Evolutionary conservation across 1,140 invertebrate genomes (phyloP).

Genomic region (Semibalanus balanoides): DNA sequence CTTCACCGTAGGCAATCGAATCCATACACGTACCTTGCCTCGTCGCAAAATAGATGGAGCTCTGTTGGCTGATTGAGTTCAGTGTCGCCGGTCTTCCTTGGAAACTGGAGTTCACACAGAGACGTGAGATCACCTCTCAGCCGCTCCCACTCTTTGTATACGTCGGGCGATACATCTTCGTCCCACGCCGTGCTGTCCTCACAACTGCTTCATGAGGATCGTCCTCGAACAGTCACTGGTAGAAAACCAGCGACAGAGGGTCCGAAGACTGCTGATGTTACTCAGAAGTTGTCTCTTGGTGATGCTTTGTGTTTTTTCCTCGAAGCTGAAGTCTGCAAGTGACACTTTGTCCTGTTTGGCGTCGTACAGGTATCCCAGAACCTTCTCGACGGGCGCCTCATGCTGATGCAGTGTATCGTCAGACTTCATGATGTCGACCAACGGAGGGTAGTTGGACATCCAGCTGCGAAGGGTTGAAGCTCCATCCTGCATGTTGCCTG

Average conservation of each 20-base stretch:
- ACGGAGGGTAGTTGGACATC: no score
- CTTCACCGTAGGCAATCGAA: not conserved
- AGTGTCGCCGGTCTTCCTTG: not conserved
- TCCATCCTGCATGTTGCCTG: not conserved
- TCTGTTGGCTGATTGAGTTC: not conserved
- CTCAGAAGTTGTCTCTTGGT: not conserved
- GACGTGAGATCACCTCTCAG: not conserved
- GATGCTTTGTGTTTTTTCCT: not conserved
- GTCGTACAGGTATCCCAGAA: no score
- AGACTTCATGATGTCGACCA: no score
- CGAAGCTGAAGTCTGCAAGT: not conserved
- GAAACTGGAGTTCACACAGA: not conserved
- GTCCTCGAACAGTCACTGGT: not conserved
- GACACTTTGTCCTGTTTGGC: no score
- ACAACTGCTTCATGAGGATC: not conserved
- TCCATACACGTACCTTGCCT: not conserved
- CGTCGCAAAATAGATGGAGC: not conserved
- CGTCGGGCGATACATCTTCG: not conserved
- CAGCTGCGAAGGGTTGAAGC: not conserved
- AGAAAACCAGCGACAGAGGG: not conserved
- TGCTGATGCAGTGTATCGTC: no score
- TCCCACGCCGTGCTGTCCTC: not conserved
- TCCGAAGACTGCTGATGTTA: not conserved
- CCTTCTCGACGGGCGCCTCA: no score
- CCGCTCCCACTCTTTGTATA: not conserved